phyloP scores from a whole-genome alignment of 2,888 invertebrate genomes.

The Pelosia muscerda region DNA sequence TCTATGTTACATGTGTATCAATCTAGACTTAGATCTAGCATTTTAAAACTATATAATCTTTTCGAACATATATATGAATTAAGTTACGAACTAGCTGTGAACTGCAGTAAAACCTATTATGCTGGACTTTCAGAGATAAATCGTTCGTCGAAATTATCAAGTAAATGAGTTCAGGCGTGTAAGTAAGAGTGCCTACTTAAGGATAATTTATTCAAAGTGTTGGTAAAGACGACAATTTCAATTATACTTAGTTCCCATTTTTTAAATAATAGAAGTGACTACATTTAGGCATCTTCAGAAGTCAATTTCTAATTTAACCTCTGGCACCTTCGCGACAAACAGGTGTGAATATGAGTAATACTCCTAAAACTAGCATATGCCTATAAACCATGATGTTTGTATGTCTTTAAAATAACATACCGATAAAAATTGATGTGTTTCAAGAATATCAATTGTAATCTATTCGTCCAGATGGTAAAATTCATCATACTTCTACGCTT shows the following conservation, averaged over 20 bases:
- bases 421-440: not conserved
- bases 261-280: not conserved
- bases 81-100: not conserved
- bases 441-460: not conserved
- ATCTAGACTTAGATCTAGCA: too few species aligned
- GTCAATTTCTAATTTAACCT: too few species aligned
- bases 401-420: not conserved
- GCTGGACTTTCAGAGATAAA: not conserved
- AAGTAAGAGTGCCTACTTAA: slow-evolving; percentile 12
- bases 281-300: not conserved
- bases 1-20: too few species aligned
- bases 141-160: not conserved
- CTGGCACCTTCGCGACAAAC: not conserved
- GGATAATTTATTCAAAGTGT: slow-evolving; percentile 6
- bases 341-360: not conserved
- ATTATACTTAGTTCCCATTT: not conserved
- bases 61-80: not conserved
- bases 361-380: not conserved
- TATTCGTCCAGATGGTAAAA: not conserved
- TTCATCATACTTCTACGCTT: slow-evolving; percentile 5
- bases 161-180: slow-evolving; percentile 2
- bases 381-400: not conserved
- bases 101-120: not conserved
- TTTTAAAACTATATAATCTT: not conserved
- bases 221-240: not conserved